Base-by-base conservation (phyloP, 2,888 invertebrate genomes). In the Eucriotettix oculatus region DNA sequence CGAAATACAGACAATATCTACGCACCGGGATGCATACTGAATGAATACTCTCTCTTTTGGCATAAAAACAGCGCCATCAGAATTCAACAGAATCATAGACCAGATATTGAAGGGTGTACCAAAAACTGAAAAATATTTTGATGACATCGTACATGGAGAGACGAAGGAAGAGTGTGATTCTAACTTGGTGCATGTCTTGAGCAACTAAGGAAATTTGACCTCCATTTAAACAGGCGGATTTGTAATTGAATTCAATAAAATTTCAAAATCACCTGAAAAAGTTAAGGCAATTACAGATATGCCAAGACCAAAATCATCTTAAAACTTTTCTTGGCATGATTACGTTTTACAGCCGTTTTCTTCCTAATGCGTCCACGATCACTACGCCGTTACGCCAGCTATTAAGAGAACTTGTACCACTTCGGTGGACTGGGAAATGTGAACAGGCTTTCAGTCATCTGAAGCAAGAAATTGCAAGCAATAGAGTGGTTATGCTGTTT, bases 261-360 rank as follows among this genome's bases (percentile, higher is more conserved):
- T 56, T 56, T 56, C 56, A 10, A 56, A 56, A 10, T 56, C 56
- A n/a, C 56, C 56, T 10, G 14, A 14, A 29, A n/a, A 55, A 42
- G 52, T n/a, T n/a, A n/a, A n/a, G n/a, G n/a, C n/a, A n/a, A n/a
- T n/a, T n/a, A n/a, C n/a, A n/a, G 69, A 1, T 62, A 66, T 42
- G 63, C 60, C 59, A n/a, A 52, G 53, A 11, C 69, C 68, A 12
- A 61, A 16, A n/a, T 68, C 67, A 57, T 64, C 64, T 70, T 10
- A 59, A 67, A 12, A 60, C 68, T 10, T 68, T 70, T 61, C 42
- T 71, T 14, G 69, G 68, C n/a, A 62, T 70, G 16, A 64, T 67
- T 11, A 62, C 64, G 41, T 64, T 62, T 58, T 65, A 65, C 43
- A 54, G 52, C 11, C 57, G 60, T 57, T 65, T 64, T 53, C 55